Base-by-base conservation (phyloP, 2,113 vertebrate species). In the Neopipo cinnamomea region DNA sequence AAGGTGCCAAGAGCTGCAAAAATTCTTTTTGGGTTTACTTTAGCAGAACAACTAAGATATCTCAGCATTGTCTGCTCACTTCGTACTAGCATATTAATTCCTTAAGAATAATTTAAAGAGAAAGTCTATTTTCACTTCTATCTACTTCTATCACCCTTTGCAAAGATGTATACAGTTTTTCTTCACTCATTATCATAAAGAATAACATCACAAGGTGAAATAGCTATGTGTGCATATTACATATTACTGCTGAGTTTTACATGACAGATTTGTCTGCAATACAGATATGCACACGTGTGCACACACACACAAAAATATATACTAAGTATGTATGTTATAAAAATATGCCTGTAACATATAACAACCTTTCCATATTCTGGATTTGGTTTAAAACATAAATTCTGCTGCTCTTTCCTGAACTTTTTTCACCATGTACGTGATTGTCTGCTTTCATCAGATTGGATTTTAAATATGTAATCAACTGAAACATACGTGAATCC, bases 221-320 rank as follows among this genome's bases (percentile, higher is more conserved):
- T 31, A 67, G 15, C 9, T 70, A 8, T 6, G 27, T 50, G 61
- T 75, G 11, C 13, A 41, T 31, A 24, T 50, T 82, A 10, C 7
- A 16, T 52, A 55, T 68, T 77, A 79, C 21, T 86, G 18, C 31
- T 83, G 55, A 72, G 27, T 72, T 78, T 85, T 61, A 52, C 28
- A 5, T 10, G 5, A 53, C 62, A 56, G 20, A 52, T 44, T 83
- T 73, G 8, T 79, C 46, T 88, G 49, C 17, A 46, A 33, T 72
- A 56, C 3, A 58, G 20, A 41, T 15, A 31, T 0, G 3, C 11
- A n/a, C 0, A 5, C 0, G 0, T 13, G 16, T n/a, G n/a, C n/a
- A n/a, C 28, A 35, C 11, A 33, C 14, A 70, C 4, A 68, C 3
- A 21, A 1, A 4, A 52, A 68, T n/a, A 73, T 8, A 52, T 23